These are phyloP conservation scores for Clarias laeviceps DNA, from an alignment of 2,797 vertebrate species.

Conservation along the genomic window DNA sequence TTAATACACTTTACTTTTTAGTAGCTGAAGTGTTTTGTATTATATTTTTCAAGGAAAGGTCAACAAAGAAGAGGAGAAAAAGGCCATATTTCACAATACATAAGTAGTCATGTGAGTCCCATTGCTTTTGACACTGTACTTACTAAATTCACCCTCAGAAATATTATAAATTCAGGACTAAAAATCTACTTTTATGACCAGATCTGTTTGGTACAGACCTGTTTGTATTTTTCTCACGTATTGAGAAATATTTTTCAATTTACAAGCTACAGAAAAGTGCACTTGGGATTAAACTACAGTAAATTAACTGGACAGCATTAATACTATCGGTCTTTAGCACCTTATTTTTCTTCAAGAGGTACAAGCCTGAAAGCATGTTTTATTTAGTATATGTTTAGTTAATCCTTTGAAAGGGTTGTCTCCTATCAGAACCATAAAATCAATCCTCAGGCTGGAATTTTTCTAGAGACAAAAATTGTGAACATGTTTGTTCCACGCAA, in stretches of 20 bases:
- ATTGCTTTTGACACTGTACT: conserved; percentile 25
- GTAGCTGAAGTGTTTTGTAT: neutral
- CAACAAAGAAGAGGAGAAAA: conserved; percentile 7
- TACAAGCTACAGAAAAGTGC: conserved; percentile 29
- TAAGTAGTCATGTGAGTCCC: neutral
- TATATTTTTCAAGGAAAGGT: conserved; percentile 19
- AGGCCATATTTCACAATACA: neutral
- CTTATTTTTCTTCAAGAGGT: conserved; percentile 31
- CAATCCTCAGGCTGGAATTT: neutral
- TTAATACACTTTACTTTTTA: neutral
- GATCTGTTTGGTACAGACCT: conserved; percentile 23
- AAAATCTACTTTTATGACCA: conserved; percentile 13
- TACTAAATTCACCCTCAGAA: neutral
- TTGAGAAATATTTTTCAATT: conserved; percentile 40
- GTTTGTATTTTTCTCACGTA: conserved; percentile 45
- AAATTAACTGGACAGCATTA: conserved; percentile 47
- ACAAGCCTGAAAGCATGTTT: conserved; percentile 41
- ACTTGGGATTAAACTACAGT: conserved; percentile 47
- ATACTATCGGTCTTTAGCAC: conserved; percentile 37
- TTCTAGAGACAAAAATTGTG: neutral
- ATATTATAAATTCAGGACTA: conserved; percentile 8
- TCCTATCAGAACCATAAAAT: conserved; percentile 26
- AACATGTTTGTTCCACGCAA: conserved; percentile 1
- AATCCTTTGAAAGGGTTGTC: conserved; percentile 34
- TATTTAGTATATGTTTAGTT: conserved; percentile 40